Evolutionary conservation across 2,888 invertebrate species (phyloP), one percentile per base, ranked within the genome.

Genomic region (Strigamia transsilvanica): DNA sequence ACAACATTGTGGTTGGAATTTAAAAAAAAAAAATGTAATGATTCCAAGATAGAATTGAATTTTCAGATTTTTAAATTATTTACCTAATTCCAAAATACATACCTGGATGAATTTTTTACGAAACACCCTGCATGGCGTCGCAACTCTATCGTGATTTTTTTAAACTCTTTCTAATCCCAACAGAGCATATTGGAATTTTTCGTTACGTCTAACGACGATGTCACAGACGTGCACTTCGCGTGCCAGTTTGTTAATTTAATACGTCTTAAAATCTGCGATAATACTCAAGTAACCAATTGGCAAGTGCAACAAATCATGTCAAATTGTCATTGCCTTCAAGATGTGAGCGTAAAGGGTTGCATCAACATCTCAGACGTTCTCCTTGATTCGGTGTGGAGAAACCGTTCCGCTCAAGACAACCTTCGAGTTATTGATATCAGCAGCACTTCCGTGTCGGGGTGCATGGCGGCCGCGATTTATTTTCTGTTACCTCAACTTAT

Each of bases 391-490:
- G 4, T 73, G 1, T 73, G 73, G 73, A 32, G 10, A 73, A 73
- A 27, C 15, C 73, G 32, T 7, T 32, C 2, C n/a, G 32, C 7
- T 5, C 73, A 73, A 32, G 32, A 73, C 3, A 73, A 73, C n/a
- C 73, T 73, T 73, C 73, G 73, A 1, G 73, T 73, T 27, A 27
- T 73, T 73, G 73, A 73, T n/a, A 73, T 73, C 1, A 73, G 73
- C 32, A 13, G 27, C 32, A 73, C 73, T 27, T 12, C 73, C 12
- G 27, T 73, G 10, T 32, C 73, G 1, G 73, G 73, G 7, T 5
- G 27, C 13, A 73, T 73, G 73, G 73, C 73, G 13, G 23, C 73
- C 23, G 32, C 73, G 2, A 12, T 73, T 73, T 73, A 73, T 73
- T 73, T 73, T 32, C 73, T 73, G 0, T 32, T 73, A 27, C 73